These are phyloP conservation scores for Meiosimyza platycephala DNA, from an alignment of 2,888 invertebrate genomes.

Conservation along the genomic window DNA sequence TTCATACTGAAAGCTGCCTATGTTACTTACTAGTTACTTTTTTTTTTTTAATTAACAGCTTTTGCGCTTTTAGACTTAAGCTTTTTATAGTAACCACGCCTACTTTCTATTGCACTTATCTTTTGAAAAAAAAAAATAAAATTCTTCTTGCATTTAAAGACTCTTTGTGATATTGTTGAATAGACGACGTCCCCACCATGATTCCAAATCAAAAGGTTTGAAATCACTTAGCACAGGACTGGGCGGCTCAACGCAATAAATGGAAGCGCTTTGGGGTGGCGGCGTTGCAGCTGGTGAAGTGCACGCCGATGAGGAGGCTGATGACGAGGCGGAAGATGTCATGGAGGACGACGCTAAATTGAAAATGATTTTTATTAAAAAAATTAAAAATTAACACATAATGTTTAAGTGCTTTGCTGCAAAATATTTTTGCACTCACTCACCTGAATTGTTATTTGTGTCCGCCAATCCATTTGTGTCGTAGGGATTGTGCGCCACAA, in stretches of 20 bases:
- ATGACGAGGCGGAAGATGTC: constrained; percentile 38
- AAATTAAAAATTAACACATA: no score
- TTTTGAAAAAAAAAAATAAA: background rate
- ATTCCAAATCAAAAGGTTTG: constrained; percentile 89
- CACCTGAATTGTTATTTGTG: constrained; percentile 56
- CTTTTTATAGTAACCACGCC: constrained; percentile 12
- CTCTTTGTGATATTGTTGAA: constrained; percentile 89
- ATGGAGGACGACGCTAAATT: constrained; percentile 50
- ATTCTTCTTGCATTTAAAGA: constrained; percentile 66
- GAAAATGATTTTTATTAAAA: background rate
- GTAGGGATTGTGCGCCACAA: constrained; percentile 66
- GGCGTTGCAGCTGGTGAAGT: constrained; percentile 53
- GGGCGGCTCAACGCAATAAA: constrained; percentile 82
- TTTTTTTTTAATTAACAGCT: no score
- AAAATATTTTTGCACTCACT: constrained; percentile 19
- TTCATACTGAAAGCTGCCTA: background rate
- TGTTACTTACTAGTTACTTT: no score
- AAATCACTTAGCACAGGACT: constrained; percentile 81
- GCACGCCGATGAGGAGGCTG: constrained; percentile 56
- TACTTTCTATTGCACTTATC: background rate
- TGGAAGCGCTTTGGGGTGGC: constrained; percentile 51
- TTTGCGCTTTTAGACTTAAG: no score
- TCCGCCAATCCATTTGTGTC: constrained; percentile 52
- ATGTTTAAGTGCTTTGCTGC: no score
- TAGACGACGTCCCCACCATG: constrained; percentile 89